phyloP scores from a whole-genome alignment of 2,797 vertebrate genomes.

The Rachycentron canadum region DNA sequence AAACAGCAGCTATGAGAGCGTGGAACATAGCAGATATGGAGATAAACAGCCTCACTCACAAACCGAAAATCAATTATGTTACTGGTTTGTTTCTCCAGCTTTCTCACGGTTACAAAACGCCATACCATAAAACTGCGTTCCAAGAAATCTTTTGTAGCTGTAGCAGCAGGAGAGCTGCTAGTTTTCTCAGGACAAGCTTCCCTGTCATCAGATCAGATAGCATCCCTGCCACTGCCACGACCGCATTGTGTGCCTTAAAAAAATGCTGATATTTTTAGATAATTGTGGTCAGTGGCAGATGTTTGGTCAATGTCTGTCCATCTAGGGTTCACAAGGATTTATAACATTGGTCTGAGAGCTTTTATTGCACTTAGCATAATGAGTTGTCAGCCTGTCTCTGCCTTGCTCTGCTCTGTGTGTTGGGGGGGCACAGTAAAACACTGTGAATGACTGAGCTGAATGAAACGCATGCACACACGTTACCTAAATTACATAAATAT shows the following conservation, averaged over 20 bases:
- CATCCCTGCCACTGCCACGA: too few relatives aligned
- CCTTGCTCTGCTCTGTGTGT: neutral
- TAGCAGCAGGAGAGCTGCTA: too few relatives aligned
- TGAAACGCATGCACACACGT: too few relatives aligned
- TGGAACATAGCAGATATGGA: slow-evolving; percentile 7
- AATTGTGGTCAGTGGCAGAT: neutral
- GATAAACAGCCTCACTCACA: slow-evolving; percentile 15
- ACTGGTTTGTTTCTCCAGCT: neutral
- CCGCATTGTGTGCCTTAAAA: too few relatives aligned
- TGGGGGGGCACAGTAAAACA: too few relatives aligned
- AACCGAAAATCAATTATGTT: slow-evolving; percentile 16
- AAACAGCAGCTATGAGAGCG: slow-evolving; percentile 7
- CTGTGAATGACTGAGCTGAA: too few relatives aligned
- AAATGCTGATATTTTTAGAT: too few relatives aligned
- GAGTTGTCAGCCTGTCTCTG: neutral
- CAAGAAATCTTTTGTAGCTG: too few relatives aligned
- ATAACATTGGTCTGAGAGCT: neutral
- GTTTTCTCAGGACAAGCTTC: too few relatives aligned
- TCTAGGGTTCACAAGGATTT: neutral
- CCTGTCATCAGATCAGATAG: too few relatives aligned
- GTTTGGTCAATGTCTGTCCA: neutral
- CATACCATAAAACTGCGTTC: neutral
- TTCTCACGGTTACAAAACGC: neutral
- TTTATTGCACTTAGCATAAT: neutral
- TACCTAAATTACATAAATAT: too few relatives aligned